These are phyloP conservation scores for Taenaris catops DNA, from an alignment of 2,888 invertebrate species.

Conservation along the genomic window DNA sequence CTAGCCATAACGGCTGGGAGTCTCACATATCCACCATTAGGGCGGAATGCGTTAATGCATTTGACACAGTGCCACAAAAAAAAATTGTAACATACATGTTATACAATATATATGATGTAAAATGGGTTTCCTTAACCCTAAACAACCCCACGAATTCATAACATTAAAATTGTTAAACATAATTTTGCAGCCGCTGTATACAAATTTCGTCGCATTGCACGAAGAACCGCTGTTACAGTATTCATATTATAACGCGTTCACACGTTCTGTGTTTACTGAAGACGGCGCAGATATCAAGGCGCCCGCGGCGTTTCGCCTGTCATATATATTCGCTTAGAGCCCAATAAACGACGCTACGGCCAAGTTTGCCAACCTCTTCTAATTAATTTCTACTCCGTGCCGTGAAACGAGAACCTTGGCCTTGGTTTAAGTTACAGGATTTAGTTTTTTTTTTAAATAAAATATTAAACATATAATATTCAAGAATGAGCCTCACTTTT, in stretches of 20 bases:
- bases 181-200: background rate
- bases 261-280: constrained; percentile 10
- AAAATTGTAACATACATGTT: no score
- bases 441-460: no score
- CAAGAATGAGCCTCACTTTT: no score
- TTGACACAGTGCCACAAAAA: no score
- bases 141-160: no score
- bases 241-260: constrained; percentile 6
- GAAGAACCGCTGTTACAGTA: background rate
- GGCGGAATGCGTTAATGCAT: no score
- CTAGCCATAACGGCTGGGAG: no score
- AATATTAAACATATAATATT: no score
- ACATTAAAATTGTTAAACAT: no score
- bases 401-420: constrained; percentile 45
- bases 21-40: no score
- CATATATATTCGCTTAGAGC: constrained; percentile 68
- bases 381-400: constrained; percentile 73
- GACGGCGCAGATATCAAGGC: constrained; percentile 17
- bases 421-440: constrained; percentile 32
- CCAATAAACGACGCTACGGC: constrained; percentile 63
- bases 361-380: constrained; percentile 72
- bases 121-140: no score
- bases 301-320: constrained; percentile 40
- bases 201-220: background rate
- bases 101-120: no score